Evolutionary conservation across 2,888 invertebrate genomes (phyloP).

Genomic region (Abrostola tripartita): DNA sequence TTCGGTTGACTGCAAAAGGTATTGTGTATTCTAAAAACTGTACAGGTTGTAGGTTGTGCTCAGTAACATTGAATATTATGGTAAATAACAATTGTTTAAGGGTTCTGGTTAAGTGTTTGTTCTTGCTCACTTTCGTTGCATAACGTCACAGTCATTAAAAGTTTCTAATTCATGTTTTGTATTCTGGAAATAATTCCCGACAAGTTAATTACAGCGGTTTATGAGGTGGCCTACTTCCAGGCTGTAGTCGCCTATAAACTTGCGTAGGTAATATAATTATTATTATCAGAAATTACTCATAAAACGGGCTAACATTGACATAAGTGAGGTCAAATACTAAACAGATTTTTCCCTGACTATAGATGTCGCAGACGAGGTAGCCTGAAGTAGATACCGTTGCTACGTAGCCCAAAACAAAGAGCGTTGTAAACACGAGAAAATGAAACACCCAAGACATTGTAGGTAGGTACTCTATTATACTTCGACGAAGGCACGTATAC

Average conservation of each 20-base stretch:
- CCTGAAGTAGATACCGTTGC: background rate
- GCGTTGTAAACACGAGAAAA: slow-evolving; percentile 17
- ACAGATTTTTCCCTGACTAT: too few relatives aligned
- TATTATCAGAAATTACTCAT: background rate
- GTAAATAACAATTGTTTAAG: too few relatives aligned
- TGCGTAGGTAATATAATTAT: too few relatives aligned
- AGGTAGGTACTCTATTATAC: slow-evolving; percentile 1
- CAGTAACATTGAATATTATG: too few relatives aligned
- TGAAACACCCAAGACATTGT: slow-evolving; percentile 24
- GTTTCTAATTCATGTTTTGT: background rate
- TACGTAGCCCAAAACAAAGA: slow-evolving; percentile 29
- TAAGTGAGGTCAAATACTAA: background rate
- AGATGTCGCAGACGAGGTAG: too few relatives aligned
- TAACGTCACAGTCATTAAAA: too few relatives aligned
- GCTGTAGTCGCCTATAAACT: too few relatives aligned
- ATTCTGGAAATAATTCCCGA: background rate
- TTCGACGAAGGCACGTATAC: slow-evolving; percentile 15
- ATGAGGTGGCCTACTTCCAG: background rate
- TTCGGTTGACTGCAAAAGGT: slow-evolving; percentile 23
- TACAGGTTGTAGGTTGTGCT: too few relatives aligned
- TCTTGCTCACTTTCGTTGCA: too few relatives aligned
- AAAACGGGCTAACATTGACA: background rate
- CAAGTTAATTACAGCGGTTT: slow-evolving; percentile 1
- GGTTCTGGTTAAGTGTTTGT: too few relatives aligned
- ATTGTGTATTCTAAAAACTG: background rate